These are phyloP conservation scores for Ypsolopha scabrella DNA, from an alignment of 2,888 invertebrate genomes.

Conservation along the genomic window DNA sequence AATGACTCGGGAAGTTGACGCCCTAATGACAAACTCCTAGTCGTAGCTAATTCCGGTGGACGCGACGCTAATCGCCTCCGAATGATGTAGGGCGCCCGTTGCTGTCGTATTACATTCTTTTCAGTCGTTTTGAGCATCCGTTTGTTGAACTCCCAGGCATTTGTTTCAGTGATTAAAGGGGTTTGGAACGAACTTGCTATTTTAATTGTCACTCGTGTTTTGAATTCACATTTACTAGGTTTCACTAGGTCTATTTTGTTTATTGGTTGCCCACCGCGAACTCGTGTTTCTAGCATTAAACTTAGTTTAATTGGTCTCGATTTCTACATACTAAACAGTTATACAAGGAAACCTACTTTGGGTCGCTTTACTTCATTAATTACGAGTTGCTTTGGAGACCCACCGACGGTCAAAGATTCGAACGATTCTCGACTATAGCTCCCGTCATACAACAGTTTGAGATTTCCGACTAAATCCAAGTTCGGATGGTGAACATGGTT, in stretches of 20 bases:
- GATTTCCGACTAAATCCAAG: background rate
- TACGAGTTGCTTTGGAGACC: too few species aligned
- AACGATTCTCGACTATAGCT: too few species aligned
- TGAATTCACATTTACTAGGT: too few species aligned
- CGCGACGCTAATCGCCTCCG: constrained; percentile 45
- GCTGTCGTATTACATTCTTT: constrained; percentile 14
- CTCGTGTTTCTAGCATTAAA: too few species aligned
- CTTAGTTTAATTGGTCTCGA: background rate
- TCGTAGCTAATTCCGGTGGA: constrained; percentile 44
- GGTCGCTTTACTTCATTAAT: too few species aligned
- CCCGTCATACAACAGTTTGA: too few species aligned
- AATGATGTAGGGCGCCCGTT: constrained; percentile 26
- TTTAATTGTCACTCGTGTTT: too few species aligned
- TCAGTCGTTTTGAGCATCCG: constrained; percentile 25
- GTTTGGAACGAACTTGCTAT: too few species aligned
- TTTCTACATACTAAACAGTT: background rate
- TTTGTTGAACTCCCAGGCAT: constrained; percentile 9
- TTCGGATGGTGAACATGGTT: constrained; percentile 14
- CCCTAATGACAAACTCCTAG: constrained; percentile 37
- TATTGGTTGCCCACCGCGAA: too few species aligned
- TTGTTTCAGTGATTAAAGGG: constrained; percentile 1
- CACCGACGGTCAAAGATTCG: too few species aligned
- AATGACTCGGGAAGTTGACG: constrained; percentile 51
- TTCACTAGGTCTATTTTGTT: too few species aligned
- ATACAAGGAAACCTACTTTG: background rate